Conservation (phyloP, 2,113 vertebrate genomes). For the Mustela lutreola region DNA sequence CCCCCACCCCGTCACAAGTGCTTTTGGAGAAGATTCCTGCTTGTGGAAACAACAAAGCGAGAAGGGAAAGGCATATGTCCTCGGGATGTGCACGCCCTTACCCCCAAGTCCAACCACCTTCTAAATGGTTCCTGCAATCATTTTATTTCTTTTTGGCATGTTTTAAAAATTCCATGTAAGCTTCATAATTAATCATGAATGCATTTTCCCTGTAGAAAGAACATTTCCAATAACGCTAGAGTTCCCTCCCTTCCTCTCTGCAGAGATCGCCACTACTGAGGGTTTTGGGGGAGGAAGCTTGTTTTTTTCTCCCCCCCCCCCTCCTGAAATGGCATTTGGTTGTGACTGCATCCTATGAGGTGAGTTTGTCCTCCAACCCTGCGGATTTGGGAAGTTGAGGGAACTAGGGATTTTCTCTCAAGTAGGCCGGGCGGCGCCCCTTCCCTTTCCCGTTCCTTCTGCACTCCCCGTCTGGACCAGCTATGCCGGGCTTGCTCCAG, state of each 20-base stretch:
- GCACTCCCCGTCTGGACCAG: rapidly evolving
- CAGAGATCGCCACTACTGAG: background rate
- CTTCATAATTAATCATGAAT: background rate
- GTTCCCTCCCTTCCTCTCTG: background rate
- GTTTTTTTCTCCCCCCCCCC: too few relatives aligned
- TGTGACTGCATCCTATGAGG: background rate
- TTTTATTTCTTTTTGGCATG: background rate
- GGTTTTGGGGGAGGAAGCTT: background rate
- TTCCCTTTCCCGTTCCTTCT: rapidly evolving
- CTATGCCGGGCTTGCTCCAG: background rate
- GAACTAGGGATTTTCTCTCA: background rate
- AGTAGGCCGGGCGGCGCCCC: rapidly evolving
- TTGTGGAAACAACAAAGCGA: background rate
- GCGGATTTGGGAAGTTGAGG: background rate
- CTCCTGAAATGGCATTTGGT: background rate
- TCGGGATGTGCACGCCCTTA: rapidly evolving
- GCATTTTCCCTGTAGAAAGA: background rate
- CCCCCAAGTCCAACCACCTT: background rate
- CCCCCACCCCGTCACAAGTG: too few relatives aligned
- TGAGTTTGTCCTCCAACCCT: background rate
- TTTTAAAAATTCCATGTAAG: background rate
- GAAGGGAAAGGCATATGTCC: background rate
- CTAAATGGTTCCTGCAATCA: background rate
- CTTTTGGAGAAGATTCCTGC: background rate
- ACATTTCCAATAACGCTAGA: background rate